A percentile compares a stretch with the other conserved stretches of the same genome.
Evolutionary conservation across 2,888 invertebrate genomes (phyloP).

Genomic region (Miltochrista miniata): DNA sequence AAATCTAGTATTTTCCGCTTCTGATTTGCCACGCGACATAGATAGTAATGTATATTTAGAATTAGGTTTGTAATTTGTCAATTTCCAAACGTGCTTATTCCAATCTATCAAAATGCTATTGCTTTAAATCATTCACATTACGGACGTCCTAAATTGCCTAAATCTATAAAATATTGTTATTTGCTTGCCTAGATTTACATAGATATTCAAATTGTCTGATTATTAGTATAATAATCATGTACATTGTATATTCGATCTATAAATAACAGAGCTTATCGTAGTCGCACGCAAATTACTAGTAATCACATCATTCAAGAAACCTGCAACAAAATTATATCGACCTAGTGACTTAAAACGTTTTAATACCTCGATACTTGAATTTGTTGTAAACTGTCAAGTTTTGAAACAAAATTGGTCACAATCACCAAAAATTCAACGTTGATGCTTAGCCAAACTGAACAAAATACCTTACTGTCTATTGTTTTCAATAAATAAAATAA

Average conservation of each 20-base stretch:
- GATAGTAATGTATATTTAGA: constrained; percentile 54
- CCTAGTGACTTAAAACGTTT: not conserved
- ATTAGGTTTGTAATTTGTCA: constrained; percentile 76
- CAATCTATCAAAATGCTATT: constrained; percentile 54
- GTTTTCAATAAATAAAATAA: not conserved
- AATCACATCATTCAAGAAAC: not conserved
- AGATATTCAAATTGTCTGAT: constrained; percentile 46
- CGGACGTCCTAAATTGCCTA: constrained; percentile 53
- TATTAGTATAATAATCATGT: constrained; percentile 21
- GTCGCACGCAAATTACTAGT: not conserved
- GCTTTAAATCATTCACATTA: constrained; percentile 56
- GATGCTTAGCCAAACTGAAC: not conserved
- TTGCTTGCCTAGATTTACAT: constrained; percentile 64
- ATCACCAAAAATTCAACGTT: too few relatives aligned
- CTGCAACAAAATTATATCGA: not conserved
- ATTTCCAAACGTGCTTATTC: constrained; percentile 66
- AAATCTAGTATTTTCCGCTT: not conserved
- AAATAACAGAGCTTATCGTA: constrained; percentile 1
- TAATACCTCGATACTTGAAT: too few relatives aligned
- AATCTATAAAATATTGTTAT: constrained; percentile 43
- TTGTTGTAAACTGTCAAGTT: too few relatives aligned
- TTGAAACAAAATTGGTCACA: too few relatives aligned
- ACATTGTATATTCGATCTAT: constrained; percentile 5
- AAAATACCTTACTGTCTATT: not conserved
- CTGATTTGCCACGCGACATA: constrained; percentile 43